These are phyloP conservation scores for Illadopsis cleaveri DNA, from an alignment of 2,113 vertebrate species.

Conservation along the genomic window DNA sequence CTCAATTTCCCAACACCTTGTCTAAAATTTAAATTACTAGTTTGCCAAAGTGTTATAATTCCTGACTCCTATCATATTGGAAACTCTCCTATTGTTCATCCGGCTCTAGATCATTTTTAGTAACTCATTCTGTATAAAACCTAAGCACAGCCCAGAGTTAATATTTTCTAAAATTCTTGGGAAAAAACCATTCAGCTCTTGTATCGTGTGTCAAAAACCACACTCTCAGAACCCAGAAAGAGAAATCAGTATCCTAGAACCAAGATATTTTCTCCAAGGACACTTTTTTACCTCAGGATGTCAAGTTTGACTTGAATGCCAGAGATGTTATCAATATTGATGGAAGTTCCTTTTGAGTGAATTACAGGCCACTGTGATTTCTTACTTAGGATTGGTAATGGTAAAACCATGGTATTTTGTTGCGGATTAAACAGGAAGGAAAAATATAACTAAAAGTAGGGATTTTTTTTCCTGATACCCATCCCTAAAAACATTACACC, in stretches of 20 bases:
- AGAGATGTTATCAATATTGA: neutral
- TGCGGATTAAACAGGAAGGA: neutral
- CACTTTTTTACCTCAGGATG: neutral
- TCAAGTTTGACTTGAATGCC: neutral
- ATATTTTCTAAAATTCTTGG: neutral
- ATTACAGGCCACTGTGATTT: neutral
- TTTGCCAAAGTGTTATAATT: neutral
- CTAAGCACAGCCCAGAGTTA: neutral
- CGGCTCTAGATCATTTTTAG: neutral
- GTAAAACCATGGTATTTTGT: neutral
- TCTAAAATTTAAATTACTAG: neutral
- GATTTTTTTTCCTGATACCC: fast-evolving
- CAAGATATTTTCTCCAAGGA: neutral
- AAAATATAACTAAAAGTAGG: neutral
- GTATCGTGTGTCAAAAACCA: neutral
- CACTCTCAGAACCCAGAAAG: neutral
- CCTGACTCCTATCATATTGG: neutral
- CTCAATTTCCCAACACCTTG: neutral
- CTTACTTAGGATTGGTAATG: neutral
- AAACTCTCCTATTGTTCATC: neutral
- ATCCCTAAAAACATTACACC: neutral
- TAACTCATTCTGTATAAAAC: neutral
- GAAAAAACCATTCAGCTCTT: neutral
- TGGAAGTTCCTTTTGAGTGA: neutral
- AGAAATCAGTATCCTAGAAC: neutral